Conservation (phyloP, 2,113 vertebrate species). For the Paradoxurus hermaphroditus region DNA sequence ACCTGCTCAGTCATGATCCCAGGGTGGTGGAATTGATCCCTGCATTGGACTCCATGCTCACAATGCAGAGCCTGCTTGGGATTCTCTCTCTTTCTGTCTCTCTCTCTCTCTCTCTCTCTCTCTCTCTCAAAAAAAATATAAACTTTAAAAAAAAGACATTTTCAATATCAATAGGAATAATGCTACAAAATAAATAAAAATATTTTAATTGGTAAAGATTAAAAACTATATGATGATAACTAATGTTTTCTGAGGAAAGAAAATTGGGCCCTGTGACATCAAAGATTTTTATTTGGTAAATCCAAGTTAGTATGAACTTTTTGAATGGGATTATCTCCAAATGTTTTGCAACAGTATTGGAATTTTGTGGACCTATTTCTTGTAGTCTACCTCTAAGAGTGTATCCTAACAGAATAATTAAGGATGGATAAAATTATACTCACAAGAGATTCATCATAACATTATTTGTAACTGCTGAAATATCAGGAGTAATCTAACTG, state of each 20-base stretch:
- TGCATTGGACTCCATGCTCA: not conserved
- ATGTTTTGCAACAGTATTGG: not conserved
- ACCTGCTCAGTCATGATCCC: not conserved
- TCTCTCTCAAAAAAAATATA: too few species aligned
- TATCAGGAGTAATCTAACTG: not conserved
- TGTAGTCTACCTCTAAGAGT: not conserved
- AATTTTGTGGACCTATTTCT: not conserved
- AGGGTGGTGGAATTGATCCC: not conserved
- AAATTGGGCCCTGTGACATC: not conserved
- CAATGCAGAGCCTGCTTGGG: not conserved
- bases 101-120: not conserved
- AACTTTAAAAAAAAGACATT: too few species aligned
- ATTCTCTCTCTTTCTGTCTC: not conserved
- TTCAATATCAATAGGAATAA: not conserved
- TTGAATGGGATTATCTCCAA: not conserved
- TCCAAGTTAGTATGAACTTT: not conserved
- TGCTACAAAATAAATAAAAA: not conserved
- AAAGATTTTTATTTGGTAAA: not conserved
- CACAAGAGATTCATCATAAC: not conserved
- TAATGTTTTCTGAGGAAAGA: not conserved
- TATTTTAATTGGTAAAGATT: not conserved
- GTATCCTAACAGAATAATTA: not conserved
- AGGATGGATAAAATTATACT: not conserved
- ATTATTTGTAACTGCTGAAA: not conserved
- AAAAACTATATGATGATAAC: not conserved